These are phyloP conservation scores for Dermatemys mawii DNA, from an alignment of 2,113 vertebrate species.

Conservation along the genomic window DNA sequence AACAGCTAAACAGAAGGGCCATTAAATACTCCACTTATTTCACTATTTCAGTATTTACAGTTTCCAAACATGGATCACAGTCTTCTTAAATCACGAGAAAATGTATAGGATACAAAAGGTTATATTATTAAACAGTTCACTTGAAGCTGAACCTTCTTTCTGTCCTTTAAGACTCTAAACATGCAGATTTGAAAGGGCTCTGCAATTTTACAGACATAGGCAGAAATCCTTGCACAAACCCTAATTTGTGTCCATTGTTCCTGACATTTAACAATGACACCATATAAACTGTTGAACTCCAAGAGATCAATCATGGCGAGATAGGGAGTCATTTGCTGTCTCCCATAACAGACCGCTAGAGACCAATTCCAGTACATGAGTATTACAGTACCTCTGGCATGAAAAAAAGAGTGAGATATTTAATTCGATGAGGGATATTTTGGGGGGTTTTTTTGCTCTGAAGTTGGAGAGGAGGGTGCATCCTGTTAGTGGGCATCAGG, in stretches of 20 bases:
- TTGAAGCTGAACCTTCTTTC: neutral
- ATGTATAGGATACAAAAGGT: neutral
- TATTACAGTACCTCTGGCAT: neutral
- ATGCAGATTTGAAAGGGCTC: constrained; percentile 11
- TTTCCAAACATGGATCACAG: neutral
- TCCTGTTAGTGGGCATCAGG: neutral
- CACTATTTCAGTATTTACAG: neutral
- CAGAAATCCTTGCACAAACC: constrained; percentile 2
- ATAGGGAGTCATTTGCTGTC: neutral
- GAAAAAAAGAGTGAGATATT: constrained; percentile 1
- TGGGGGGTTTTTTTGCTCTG: neutral
- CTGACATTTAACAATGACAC: neutral
- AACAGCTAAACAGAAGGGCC: neutral
- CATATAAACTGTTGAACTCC: neutral
- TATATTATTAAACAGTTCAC: neutral
- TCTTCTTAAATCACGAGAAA: neutral
- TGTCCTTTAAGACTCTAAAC: neutral
- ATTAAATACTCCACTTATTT: neutral
- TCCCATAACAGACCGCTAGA: neutral
- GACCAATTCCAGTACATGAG: neutral
- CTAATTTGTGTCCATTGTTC: neutral
- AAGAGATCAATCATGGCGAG: neutral
- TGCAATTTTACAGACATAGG: neutral
- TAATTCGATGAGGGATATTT: constrained; percentile 3
- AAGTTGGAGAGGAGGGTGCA: neutral